Conservation (phyloP, 1,140 invertebrate species). For the Eulimnadia texana region DNA sequence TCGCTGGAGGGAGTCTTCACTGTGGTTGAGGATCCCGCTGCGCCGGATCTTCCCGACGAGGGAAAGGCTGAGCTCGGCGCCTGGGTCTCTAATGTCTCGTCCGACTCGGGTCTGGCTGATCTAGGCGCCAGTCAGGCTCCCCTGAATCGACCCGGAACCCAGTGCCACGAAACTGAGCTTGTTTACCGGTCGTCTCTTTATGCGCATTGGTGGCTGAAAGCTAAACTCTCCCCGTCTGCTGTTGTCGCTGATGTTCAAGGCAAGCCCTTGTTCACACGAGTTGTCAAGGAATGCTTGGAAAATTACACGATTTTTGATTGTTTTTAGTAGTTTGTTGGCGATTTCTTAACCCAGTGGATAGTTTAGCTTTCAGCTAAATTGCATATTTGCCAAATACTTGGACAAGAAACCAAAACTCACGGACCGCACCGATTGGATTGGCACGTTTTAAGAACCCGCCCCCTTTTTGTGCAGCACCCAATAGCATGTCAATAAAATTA, state of each 20-base stretch:
- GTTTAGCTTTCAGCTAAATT: neutral
- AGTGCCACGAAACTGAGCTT: neutral
- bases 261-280: neutral
- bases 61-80: neutral
- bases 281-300: neutral
- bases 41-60: neutral
- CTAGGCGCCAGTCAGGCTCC: constrained; percentile 28
- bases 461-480: too few species aligned
- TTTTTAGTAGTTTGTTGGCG: too few species aligned
- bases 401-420: too few species aligned
- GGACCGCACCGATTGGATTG: too few species aligned
- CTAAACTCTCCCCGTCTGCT: constrained; percentile 46
- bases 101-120: constrained; percentile 67
- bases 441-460: too few species aligned
- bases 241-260: constrained; percentile 10
- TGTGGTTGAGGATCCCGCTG: neutral
- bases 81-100: constrained; percentile 33
- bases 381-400: too few species aligned
- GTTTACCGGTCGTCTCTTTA: constrained; percentile 65
- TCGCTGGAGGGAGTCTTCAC: constrained; percentile 2
- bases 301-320: too few species aligned
- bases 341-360: neutral
- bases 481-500: too few species aligned
- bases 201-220: constrained; percentile 83
- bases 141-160: neutral